These are phyloP conservation scores for Brachionus asplanchnoidis DNA, from an alignment of 1,140 invertebrate genomes.

Conservation along the genomic window DNA sequence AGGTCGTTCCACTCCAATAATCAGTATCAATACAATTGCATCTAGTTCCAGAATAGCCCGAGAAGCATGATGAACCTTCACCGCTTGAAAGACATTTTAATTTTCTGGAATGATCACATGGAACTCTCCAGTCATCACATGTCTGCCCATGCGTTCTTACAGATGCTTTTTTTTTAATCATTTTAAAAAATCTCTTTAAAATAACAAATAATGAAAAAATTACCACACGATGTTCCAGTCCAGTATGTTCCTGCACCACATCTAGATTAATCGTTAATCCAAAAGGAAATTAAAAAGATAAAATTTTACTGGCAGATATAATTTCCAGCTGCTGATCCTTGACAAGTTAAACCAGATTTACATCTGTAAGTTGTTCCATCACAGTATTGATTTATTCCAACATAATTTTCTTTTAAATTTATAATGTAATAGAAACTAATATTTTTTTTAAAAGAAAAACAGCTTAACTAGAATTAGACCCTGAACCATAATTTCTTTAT, in stretches of 20 bases:
- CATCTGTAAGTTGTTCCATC: not conserved
- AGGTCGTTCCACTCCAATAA: constrained; percentile 4
- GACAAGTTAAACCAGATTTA: not conserved
- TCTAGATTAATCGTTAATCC: not conserved
- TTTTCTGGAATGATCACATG: constrained; percentile 28
- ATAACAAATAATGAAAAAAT: not conserved
- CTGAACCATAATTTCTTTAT: too few relatives aligned
- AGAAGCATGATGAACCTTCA: not conserved
- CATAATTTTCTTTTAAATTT: not conserved
- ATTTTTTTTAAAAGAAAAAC: too few relatives aligned
- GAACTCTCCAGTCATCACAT: not conserved
- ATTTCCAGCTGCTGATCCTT: not conserved
- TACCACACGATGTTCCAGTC: constrained; percentile 30
- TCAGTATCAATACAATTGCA: constrained; percentile 8
- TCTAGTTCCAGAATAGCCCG: not conserved
- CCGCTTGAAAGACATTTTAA: not conserved
- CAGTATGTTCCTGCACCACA: not conserved
- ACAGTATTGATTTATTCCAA: constrained; percentile 35
- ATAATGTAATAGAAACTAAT: not conserved
- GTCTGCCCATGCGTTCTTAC: not conserved
- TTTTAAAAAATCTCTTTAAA: not conserved
- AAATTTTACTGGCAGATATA: constrained; percentile 14
- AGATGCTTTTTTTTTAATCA: not conserved
- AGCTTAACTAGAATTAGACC: too few relatives aligned
- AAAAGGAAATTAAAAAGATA: not conserved